Percentiles rank a stretch among this genome's conserved stretches.
Evolutionary conservation across 35 echinoderm and acorn worm species (phyloP).

Genomic region (Lytechinus pictus): DNA sequence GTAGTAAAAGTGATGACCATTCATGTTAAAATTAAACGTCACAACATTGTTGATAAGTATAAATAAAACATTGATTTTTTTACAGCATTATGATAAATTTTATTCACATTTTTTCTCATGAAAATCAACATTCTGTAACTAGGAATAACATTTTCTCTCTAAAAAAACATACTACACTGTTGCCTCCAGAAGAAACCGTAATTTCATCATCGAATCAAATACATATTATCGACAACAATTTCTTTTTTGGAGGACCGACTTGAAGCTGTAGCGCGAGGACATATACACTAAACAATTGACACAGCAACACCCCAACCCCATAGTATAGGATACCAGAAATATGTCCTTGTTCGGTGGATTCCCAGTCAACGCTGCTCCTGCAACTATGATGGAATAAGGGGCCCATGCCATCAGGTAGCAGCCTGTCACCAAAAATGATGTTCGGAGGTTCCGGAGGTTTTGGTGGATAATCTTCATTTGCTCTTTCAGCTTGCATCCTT

Average conservation of each 20-base stretch:
- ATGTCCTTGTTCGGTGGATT: neutral
- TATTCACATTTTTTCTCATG: no score
- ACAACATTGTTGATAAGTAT: no score
- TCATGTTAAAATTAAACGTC: no score
- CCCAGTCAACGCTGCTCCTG: neutral
- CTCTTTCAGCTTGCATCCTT: neutral
- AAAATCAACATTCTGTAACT: no score
- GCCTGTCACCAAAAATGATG: neutral
- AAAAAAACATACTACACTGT: no score
- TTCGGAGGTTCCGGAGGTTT: neutral
- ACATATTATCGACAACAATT: neutral
- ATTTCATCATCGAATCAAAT: neutral
- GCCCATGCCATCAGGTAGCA: neutral
- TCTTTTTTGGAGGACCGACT: neutral
- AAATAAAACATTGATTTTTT: no score
- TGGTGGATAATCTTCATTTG: neutral
- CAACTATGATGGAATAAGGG: neutral
- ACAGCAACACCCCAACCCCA: neutral
- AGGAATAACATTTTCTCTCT: no score
- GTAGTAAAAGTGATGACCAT: no score
- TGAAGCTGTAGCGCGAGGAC: neutral
- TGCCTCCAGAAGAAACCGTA: no score
- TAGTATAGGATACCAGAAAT: neutral
- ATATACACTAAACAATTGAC: neutral
- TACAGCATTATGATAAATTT: no score